Evolutionary conservation across 2,113 vertebrate species (phyloP).

Genomic region (Elgaria multicarinata): DNA sequence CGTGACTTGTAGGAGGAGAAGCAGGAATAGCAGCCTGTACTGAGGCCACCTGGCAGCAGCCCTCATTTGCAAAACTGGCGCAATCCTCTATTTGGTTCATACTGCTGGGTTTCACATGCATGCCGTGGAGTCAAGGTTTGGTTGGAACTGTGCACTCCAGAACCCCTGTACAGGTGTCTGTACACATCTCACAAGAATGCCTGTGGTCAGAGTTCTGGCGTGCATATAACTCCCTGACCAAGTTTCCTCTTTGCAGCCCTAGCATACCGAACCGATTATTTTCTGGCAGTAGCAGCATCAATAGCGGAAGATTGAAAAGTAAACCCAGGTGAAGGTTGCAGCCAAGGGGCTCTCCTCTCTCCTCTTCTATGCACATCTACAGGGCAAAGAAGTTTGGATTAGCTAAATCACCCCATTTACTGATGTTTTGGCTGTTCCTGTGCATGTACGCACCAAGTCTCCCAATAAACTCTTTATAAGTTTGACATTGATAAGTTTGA

Average conservation of each 20-base stretch:
- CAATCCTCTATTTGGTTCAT: background rate
- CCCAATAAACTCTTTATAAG: background rate
- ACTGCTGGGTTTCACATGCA: background rate
- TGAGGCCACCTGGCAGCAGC: background rate
- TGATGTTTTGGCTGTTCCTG: background rate
- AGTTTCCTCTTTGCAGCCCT: background rate
- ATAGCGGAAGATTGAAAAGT: background rate
- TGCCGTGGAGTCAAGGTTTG: background rate
- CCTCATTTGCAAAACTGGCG: background rate
- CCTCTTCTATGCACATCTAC: background rate
- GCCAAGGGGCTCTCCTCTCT: background rate
- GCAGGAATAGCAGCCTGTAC: background rate
- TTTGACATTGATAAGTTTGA: too few relatives aligned
- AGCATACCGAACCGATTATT: background rate
- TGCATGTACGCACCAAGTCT: background rate
- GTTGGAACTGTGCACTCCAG: background rate
- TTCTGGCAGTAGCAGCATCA: background rate
- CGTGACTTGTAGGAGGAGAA: background rate
- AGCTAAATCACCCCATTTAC: too few relatives aligned
- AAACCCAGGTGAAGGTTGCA: background rate
- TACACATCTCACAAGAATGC: background rate
- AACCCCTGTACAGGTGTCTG: background rate
- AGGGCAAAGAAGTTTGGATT: background rate
- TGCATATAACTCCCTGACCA: too few relatives aligned
- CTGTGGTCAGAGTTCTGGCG: background rate